Evolutionary conservation across 2,888 invertebrate species (phyloP), one percentile per base, ranked within the genome.

Genomic region (Leucania comma): DNA sequence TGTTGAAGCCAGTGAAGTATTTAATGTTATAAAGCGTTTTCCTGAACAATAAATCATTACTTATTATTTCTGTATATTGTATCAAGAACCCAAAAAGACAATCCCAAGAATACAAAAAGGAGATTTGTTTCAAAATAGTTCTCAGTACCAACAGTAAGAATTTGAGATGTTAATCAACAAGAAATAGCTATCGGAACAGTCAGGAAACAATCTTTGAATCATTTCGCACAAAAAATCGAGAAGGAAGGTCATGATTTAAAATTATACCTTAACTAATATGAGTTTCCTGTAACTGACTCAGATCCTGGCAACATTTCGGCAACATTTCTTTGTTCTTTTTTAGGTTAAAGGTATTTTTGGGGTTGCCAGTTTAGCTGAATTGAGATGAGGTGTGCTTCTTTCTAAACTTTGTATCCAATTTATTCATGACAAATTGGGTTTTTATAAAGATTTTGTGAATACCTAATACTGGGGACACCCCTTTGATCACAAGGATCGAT

Each of bases 241-340:
- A 26, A 68, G 53, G 46, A 56, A 75, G 74, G 68, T 29, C 56
- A 50, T 51, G 3, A 63, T 60, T 61, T 71, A 32, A 75, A 68
- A 78, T 78, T 35, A 68, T 60, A 63, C 35, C 26, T 59, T 17
- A 38, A 35, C 58, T 68, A 17, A 70, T 70, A 70, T 70, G 59
- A 67, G 66, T 81, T 80, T 80, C 80, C 75, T 78, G 71, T 20
- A 22, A 51, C 50, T 78, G 78, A 80, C 32, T 71, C 78, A 81
- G 57, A 51, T 24, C 14, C n/a, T 57, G 42, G n/a, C 54, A 68
- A 68, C n/a, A 61, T 68, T 80, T 9, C 2, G 22, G 51, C 20
- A 26, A 71, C 61, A 51, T 59, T 54, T 46, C 24, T 48, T 68
- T 68, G 58, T 76, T 66, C 12, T 59, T 78, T 48, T 64, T 46